Base-by-base conservation (phyloP, 2,888 invertebrate genomes). In the Leucophenga montana region DNA sequence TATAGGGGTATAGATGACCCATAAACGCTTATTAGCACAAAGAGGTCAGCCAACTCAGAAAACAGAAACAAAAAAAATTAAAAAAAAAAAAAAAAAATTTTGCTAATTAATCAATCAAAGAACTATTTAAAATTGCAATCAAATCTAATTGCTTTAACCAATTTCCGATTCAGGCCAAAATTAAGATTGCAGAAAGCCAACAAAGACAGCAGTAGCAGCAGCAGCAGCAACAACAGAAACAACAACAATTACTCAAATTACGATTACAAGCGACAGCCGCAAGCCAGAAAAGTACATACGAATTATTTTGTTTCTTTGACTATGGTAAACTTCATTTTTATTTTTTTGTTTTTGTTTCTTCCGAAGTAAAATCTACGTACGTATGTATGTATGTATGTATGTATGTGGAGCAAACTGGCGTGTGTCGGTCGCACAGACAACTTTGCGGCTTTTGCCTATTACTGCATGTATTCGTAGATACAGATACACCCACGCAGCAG, bases 181-280 rank as follows among this genome's bases (percentile, higher is more conserved):
- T 61, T n/a, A 44, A 61, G 44, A 61, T 39, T 39, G 39, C 61
- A 61, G 39, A 48, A n/a, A 46, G 46, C 44, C 27, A 64, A 20
- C 46, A 64, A 64, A 14, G 18, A 22, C 22, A 31, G 31, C 13
- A 65, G 48, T 20, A 48, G 13, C 13, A 9, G 31, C 67, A 67
- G 20, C 67, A 57, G n/a, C n/a, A n/a, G n/a, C n/a, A n/a, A n/a
- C n/a, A n/a, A n/a, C n/a, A 65, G 48, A 44, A 48, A 22, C 13
- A 9, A 48, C 67, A 67, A 44, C 67, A 57, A 48, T 67, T 56
- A 67, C 67, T 67, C 67, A 46, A 66, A 67, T 66, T 66, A 56
- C 66, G 54, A 67, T 66, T 66, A 56, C 66, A 44, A 56, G 20
- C 33, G 56, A 56, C 66, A 44, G 66, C 56, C 56, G 27, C 56